These are phyloP conservation scores for Chromoteleia sp. DNA, from an alignment of 2,888 invertebrate genomes.

Conservation along the genomic window DNA sequence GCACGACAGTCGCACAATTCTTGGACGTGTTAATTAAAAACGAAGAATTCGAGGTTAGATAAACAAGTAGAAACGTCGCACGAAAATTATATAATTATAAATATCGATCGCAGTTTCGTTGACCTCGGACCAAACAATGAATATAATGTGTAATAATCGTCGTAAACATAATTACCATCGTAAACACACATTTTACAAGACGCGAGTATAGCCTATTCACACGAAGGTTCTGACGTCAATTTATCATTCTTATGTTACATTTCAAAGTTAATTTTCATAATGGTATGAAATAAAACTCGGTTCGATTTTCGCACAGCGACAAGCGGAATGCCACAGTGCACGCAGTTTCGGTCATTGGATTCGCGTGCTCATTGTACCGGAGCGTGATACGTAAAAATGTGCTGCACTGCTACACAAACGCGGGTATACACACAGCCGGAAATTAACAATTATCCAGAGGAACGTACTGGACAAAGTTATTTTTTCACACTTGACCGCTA, in stretches of 20 bases:
- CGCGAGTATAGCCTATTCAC: not conserved
- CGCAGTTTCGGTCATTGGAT: slow-evolving; percentile 57
- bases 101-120: slow-evolving; percentile 42
- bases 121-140: slow-evolving; percentile 42
- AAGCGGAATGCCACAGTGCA: slow-evolving; percentile 6
- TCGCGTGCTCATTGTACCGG: slow-evolving; percentile 64
- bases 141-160: slow-evolving; percentile 19
- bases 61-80: too few species aligned
- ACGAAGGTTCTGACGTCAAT: too few species aligned
- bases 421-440: slow-evolving; percentile 63
- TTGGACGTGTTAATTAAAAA: too few species aligned
- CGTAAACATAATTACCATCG: too few species aligned
- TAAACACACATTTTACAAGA: slow-evolving; percentile 14
- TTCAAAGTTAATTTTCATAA: slow-evolving; percentile 8
- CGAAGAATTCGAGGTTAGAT: slow-evolving; percentile 6
- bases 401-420: slow-evolving; percentile 64
- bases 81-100: slow-evolving; percentile 54
- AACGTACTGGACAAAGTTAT: slow-evolving; percentile 41
- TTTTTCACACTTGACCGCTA: slow-evolving; percentile 59
- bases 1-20: too few species aligned
- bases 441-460: slow-evolving; percentile 61
- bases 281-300: slow-evolving; percentile 6
- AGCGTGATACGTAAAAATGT: slow-evolving; percentile 61
- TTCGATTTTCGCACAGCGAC: slow-evolving; percentile 10
- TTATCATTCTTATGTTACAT: too few species aligned